Conservation (phyloP, 2,888 invertebrate species). For the Scaptomyza polygonia region DNA sequence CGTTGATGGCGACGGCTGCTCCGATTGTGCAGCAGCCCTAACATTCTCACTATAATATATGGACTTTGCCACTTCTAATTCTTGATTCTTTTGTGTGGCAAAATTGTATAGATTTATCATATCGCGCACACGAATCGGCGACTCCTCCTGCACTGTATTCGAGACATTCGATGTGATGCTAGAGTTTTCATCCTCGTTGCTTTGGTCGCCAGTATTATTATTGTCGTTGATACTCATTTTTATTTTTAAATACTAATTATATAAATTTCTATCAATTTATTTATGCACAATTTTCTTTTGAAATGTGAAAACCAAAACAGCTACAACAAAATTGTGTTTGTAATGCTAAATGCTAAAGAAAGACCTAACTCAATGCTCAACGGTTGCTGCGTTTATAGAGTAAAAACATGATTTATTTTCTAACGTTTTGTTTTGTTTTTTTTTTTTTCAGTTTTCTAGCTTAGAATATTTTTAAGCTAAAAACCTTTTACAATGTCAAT, state of each 20-base stretch:
- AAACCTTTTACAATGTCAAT: neutral
- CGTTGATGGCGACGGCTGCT: slow-evolving; percentile 6
- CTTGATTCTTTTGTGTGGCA: slow-evolving; percentile 69
- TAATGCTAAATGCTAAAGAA: slow-evolving; percentile 27
- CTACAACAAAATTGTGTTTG: slow-evolving; percentile 36
- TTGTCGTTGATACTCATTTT: slow-evolving; percentile 31
- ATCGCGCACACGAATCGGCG: slow-evolving; percentile 76
- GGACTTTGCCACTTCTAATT: slow-evolving; percentile 69
- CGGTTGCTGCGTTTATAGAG: slow-evolving; percentile 27
- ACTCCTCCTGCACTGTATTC: slow-evolving; percentile 27
- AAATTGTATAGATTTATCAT: slow-evolving; percentile 81
- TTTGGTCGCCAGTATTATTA: slow-evolving; percentile 23
- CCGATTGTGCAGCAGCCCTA: slow-evolving; percentile 12
- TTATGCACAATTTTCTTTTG: slow-evolving; percentile 36
- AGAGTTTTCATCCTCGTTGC: slow-evolving; percentile 51
- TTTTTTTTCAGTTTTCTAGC: too few relatives aligned
- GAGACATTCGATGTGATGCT: slow-evolving; percentile 51
- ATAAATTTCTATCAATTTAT: slow-evolving; percentile 28
- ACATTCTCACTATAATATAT: slow-evolving; percentile 65
- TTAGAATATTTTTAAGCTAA: neutral
- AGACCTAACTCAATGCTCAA: slow-evolving; percentile 10
- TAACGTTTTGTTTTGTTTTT: too few relatives aligned
- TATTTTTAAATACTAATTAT: slow-evolving; percentile 29
- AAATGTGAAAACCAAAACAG: slow-evolving; percentile 47
- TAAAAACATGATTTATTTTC: too few relatives aligned